Base-by-base conservation (phyloP, 2,888 invertebrate genomes). In the Gibbula magus region DNA sequence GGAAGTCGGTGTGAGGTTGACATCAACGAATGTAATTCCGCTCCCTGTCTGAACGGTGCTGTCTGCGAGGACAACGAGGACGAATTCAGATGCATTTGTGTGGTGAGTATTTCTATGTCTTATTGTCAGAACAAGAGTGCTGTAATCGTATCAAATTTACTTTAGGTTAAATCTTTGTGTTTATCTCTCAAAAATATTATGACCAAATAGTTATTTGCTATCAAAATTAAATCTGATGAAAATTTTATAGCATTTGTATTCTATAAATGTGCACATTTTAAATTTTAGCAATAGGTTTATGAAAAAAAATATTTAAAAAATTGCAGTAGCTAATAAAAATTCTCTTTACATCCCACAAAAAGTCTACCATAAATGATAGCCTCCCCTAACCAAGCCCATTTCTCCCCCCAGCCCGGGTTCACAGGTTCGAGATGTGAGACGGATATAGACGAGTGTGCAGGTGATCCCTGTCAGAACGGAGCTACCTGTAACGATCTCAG, bases 391-490 rank as follows among this genome's bases (percentile, higher is more conserved):
- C 13, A 4, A 5, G 54, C 29, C 32, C 39, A 8, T 70, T 16
- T 70, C 18, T 10, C 32, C 29, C 32, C 32, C 29, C 73, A 77
- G 32, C 32, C 78, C 25, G 61, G 73, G 7, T 79, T 29, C 53
- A 35, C 76, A 53, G 82, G 82, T 39, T 75, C 35, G n/a, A 53
- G 54, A 16, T 82, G 82, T 70, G 82, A 81, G 67, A 81, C 51
- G 8, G 66, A 77, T 0, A 76, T 54, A 20, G 54, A 76, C 22
- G 75, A 76, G 54, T 76, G 75, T 76, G 54, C 18, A 20, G 29
- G 29, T 25, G n/a, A 32, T 16, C 75, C 75, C 8, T 76, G 75
- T 76, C n/a, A 18, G 8, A 45, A 76, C 54, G 75, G 75, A 16
- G 61, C 29, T 35, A 76, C 52, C 29, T 76, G 75, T 54, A 32